These are phyloP conservation scores for Agrochola lychnidis DNA, from an alignment of 2,888 invertebrate genomes.

Conservation along the genomic window DNA sequence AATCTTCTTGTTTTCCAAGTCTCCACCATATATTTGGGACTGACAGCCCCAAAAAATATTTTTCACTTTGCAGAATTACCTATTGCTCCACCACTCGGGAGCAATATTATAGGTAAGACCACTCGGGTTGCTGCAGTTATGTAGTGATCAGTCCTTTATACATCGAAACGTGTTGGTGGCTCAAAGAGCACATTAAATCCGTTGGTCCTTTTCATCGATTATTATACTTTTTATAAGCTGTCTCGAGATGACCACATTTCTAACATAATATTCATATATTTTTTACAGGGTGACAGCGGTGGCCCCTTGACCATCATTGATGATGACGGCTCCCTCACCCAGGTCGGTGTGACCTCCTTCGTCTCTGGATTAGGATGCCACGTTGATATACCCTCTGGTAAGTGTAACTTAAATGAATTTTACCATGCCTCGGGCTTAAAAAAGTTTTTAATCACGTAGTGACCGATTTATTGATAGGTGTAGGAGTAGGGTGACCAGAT, in stretches of 20 bases:
- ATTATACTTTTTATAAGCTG: neutral
- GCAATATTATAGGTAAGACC: no score
- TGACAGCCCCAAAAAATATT: neutral
- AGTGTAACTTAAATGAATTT: conserved; percentile 18
- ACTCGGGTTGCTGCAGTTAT: neutral
- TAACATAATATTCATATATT: neutral
- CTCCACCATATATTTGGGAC: neutral
- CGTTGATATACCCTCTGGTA: conserved; percentile 79
- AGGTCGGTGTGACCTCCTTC: conserved; percentile 82
- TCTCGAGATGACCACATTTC: neutral
- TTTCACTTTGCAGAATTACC: no score
- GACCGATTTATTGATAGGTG: neutral
- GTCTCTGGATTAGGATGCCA: conserved; percentile 81
- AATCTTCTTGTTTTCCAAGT: neutral
- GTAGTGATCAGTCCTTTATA: neutral
- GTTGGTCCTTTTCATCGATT: neutral
- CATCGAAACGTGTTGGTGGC: neutral
- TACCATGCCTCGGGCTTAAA: neutral
- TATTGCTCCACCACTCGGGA: no score
- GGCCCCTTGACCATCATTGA: conserved; percentile 78
- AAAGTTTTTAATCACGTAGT: neutral
- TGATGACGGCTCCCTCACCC: conserved; percentile 72
- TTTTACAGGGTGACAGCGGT: conserved; percentile 83
- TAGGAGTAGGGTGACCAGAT: no score
- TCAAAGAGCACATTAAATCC: neutral